These are phyloP conservation scores for Brachionus manjavacas DNA, from an alignment of 1,140 invertebrate genomes.

Conservation along the genomic window DNA sequence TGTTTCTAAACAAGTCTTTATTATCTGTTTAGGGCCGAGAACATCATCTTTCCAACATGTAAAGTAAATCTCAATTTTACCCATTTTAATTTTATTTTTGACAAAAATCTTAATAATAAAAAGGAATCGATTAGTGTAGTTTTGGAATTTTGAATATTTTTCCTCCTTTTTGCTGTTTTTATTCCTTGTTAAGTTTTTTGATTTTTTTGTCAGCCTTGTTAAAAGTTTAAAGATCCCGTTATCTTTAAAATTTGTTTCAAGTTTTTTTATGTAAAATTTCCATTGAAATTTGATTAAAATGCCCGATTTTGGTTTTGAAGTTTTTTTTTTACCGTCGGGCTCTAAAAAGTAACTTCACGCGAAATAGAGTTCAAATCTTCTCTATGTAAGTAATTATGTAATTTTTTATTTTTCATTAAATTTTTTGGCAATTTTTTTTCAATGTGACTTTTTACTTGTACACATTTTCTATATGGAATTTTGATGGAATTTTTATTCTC, in stretches of 20 bases:
- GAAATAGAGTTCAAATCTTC: background rate
- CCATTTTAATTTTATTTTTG: background rate
- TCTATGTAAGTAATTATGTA: background rate
- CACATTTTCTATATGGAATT: background rate
- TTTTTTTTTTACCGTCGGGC: background rate
- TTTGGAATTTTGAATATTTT: background rate
- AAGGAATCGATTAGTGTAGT: slow-evolving; percentile 10
- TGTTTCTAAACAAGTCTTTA: background rate
- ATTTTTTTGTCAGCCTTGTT: background rate
- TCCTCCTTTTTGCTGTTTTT: background rate
- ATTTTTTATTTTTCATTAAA: background rate
- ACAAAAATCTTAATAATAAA: background rate
- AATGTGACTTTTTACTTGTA: slow-evolving; percentile 15
- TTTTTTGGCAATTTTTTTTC: slow-evolving; percentile 14
- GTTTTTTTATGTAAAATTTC: slow-evolving; percentile 3
- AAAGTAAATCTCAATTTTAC: background rate
- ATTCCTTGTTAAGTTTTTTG: slow-evolving; percentile 3
- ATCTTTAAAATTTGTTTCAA: slow-evolving; percentile 7
- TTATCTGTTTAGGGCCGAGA: background rate
- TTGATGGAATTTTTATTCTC: slow-evolving; percentile 28
- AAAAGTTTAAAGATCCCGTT: background rate
- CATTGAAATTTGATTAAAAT: background rate
- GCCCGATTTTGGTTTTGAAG: background rate
- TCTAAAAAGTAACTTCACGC: background rate
- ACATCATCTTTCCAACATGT: background rate